Conservation (phyloP, 2,888 invertebrate genomes). For the Caenorhabditis afra region DNA sequence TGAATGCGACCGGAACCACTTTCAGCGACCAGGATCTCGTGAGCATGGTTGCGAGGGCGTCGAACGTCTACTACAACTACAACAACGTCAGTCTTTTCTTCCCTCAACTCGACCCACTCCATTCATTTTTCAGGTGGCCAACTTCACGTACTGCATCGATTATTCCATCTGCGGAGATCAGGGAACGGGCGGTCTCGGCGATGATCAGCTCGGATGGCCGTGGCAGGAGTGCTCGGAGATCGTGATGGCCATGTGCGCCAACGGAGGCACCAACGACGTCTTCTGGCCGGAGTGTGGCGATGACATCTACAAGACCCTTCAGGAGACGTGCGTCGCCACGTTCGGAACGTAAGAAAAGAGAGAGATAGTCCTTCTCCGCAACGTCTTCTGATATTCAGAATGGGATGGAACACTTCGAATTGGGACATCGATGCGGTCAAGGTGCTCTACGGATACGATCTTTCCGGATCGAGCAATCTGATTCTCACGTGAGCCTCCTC, state of each 20-base stretch:
- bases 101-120: neutral
- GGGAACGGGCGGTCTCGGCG: constrained; percentile 66
- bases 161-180: constrained; percentile 62
- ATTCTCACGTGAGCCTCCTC: constrained; percentile 71
- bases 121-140: constrained; percentile 24
- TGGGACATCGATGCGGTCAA: constrained; percentile 65
- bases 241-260: constrained; percentile 93
- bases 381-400: constrained; percentile 15
- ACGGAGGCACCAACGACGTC: constrained; percentile 89
- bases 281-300: constrained; percentile 82
- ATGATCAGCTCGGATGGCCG: constrained; percentile 67
- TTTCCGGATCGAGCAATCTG: constrained; percentile 67
- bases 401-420: constrained; percentile 62
- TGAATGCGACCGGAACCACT: constrained; percentile 49
- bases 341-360: constrained; percentile 32
- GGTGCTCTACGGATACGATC: constrained; percentile 67
- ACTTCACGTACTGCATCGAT: constrained; percentile 65
- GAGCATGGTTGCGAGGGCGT: constrained; percentile 47
- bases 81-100: constrained; percentile 20
- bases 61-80: constrained; percentile 68
- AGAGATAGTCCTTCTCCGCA: too few relatives aligned
- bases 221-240: constrained; percentile 89
- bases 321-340: constrained; percentile 20
- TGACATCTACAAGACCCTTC: constrained; percentile 30
- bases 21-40: constrained; percentile 64